Evolutionary conservation across 2,113 vertebrate species (phyloP).

Genomic region (Ophthalmolycus amberensis): DNA sequence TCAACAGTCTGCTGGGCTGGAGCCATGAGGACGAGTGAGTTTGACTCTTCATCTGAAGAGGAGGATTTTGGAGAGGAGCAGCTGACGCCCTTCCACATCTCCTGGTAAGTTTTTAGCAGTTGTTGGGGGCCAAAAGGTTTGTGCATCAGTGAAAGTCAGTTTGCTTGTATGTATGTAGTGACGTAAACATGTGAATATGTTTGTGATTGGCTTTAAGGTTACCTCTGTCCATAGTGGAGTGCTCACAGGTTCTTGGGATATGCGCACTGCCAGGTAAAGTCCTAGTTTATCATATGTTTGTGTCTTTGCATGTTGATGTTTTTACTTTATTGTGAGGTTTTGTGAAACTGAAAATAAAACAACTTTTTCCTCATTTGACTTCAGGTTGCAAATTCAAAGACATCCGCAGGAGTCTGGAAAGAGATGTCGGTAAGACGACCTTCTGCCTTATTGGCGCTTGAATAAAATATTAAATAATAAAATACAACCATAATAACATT

Average conservation of each 20-base stretch:
- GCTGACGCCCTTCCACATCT: slow-evolving; percentile 84
- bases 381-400: slow-evolving; percentile 93
- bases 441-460: background rate
- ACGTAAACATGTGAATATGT: background rate
- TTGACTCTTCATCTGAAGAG: slow-evolving; percentile 92
- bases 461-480: background rate
- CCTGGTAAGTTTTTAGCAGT: slow-evolving; percentile 81
- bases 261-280: slow-evolving; percentile 90
- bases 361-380: background rate
- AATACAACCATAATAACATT: background rate
- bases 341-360: background rate
- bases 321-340: background rate
- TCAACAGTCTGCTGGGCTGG: slow-evolving; percentile 15
- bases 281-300: background rate
- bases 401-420: slow-evolving; percentile 88
- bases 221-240: slow-evolving; percentile 83
- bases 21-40: slow-evolving; percentile 79
- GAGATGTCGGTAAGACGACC: slow-evolving; percentile 85
- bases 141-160: background rate
- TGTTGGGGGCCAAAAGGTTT: background rate
- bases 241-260: slow-evolving; percentile 87
- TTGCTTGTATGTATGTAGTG: background rate
- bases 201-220: slow-evolving; percentile 80
- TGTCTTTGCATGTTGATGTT: background rate
- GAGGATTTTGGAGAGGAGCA: slow-evolving; percentile 83